phyloP scores from a whole-genome alignment of 1,140 invertebrate genomes.

The Drosophila pruinosa region DNA sequence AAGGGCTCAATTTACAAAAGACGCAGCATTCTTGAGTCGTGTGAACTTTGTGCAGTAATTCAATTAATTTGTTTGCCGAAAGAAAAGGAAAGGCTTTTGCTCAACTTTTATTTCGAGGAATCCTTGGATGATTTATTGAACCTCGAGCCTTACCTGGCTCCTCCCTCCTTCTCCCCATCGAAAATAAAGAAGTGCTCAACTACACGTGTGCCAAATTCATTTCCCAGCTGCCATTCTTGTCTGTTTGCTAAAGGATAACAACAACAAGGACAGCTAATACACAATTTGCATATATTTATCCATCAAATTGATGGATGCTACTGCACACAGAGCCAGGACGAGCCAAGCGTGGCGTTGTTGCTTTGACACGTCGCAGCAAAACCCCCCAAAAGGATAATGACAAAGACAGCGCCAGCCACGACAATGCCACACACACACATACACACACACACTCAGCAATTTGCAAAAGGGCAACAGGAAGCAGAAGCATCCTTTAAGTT shows the following conservation, averaged over 20 bases:
- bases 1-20: conserved; percentile 29
- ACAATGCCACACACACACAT: conserved; percentile 54
- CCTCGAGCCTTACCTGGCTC: conserved; percentile 17
- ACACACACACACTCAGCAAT: conserved; percentile 51
- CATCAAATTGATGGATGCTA: conserved; percentile 83
- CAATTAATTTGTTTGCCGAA: conserved; percentile 46
- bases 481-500: conserved; percentile 75
- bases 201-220: conserved; percentile 80
- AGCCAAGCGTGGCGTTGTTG: conserved; percentile 66
- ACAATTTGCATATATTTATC: conserved; percentile 83
- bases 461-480: conserved; percentile 79
- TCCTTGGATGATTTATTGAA: conserved; percentile 74
- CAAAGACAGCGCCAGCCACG: conserved; percentile 75
- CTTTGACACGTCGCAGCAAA: conserved; percentile 81
- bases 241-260: conserved; percentile 80
- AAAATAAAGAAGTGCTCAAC: conserved; percentile 62
- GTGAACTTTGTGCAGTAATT: conserved; percentile 58
- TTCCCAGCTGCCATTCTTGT: conserved; percentile 63
- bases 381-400: conserved; percentile 79
- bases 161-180: conserved; percentile 1
- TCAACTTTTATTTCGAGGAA: too few relatives aligned
- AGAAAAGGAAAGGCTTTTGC: not conserved
- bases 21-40: conserved; percentile 49
- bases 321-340: conserved; percentile 59
- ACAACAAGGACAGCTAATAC: conserved; percentile 80